Evolutionary conservation across 2,113 vertebrate genomes (phyloP).

Genomic region (Chaenogobius annularis): DNA sequence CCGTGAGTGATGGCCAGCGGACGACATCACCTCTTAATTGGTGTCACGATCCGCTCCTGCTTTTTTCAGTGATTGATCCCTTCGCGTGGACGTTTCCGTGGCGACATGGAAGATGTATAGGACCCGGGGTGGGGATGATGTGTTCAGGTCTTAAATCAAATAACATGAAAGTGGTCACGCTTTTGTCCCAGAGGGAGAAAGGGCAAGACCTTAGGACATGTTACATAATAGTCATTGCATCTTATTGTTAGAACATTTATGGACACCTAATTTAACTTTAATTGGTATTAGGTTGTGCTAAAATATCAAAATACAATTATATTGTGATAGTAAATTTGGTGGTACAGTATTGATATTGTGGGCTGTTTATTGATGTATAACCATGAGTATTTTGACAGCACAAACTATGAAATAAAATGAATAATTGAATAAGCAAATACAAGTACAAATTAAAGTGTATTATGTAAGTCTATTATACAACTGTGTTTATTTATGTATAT

Average conservation of each 20-base stretch:
- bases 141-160: constrained; percentile 64
- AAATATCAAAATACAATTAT: background rate
- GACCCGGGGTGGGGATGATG: constrained; percentile 30
- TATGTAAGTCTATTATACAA: no score
- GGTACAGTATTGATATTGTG: no score
- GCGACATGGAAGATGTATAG: constrained; percentile 58
- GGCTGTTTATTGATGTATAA: no score
- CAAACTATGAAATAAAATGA: no score
- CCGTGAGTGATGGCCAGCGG: constrained; percentile 71
- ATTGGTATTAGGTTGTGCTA: background rate
- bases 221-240: constrained; percentile 57
- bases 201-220: constrained; percentile 48
- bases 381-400: no score
- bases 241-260: background rate
- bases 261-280: background rate
- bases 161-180: constrained; percentile 60
- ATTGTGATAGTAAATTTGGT: no score
- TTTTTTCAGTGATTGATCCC: constrained; percentile 69
- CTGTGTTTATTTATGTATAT: no score
- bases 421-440: no score
- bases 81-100: constrained; percentile 60
- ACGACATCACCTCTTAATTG: constrained; percentile 78
- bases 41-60: constrained; percentile 72
- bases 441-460: no score
- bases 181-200: constrained; percentile 49